These are phyloP conservation scores for Myotis vivesi DNA, from an alignment of 2,797 vertebrate species.

Conservation along the genomic window DNA sequence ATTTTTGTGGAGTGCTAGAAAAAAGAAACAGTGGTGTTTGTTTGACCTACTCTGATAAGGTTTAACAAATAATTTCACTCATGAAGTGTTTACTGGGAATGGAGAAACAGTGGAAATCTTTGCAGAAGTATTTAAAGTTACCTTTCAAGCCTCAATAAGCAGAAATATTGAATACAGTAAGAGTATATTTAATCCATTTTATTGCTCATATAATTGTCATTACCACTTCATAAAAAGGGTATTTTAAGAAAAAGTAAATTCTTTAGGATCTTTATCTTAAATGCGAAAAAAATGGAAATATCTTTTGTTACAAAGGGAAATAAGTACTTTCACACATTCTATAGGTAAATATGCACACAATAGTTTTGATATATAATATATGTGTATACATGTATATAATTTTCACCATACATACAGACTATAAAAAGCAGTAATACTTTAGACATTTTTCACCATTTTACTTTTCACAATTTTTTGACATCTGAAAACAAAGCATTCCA, in stretches of 20 bases:
- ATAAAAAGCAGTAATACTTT: neutral
- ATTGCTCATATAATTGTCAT: neutral
- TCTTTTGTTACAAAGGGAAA: neutral
- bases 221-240: neutral
- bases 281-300: neutral
- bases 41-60: conserved; percentile 70
- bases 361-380: too few species aligned
- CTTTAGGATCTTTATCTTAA: neutral
- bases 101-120: conserved; percentile 1
- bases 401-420: neutral
- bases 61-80: conserved; percentile 65
- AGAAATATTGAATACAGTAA: neutral
- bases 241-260: conserved; percentile 31
- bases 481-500: neutral
- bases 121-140: conserved; percentile 38
- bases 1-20: conserved; percentile 64
- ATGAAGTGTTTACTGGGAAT: conserved; percentile 50
- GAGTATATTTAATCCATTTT: neutral
- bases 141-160: conserved; percentile 8
- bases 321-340: neutral
- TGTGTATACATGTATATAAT: accelerated
- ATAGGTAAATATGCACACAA: neutral
- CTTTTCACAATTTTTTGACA: neutral
- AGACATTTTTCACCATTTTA: neutral
- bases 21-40: conserved; percentile 62